Base-by-base conservation (phyloP, 1,140 invertebrate genomes). In the Vanessa tameamea region DNA sequence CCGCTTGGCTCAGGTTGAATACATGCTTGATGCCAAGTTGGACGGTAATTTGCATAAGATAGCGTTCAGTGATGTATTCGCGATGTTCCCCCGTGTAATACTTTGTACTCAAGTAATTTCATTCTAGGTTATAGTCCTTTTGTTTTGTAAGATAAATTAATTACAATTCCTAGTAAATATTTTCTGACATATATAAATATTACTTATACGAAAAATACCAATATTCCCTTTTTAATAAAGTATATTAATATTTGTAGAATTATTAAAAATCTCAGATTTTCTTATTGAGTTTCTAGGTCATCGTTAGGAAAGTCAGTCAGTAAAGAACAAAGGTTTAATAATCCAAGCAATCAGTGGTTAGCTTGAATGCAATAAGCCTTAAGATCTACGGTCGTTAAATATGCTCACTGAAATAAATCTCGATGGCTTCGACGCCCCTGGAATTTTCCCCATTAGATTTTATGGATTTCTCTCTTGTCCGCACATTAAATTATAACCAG, bases 371-470 rank as follows among this genome's bases (percentile, higher is more conserved):
- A 70, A 75, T 75, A 75, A 75, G 73, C 68, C 73, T 75, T 65
- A 75, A 75, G 67, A 74, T 64, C 72, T 59, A 74, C 55, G 55
- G 47, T 79, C 80, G 78, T 82, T 83, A 81, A 82, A 85, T 78
- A 82, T 76, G 68, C 55, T 76, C 47, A 76, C 78, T 82, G 84
- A 88, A 84, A 88, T 88, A 86, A 90, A 90, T 89, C 84, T 85
- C 65, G 72, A 83, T 78, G 84, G 81, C 80, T 78, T 87, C 83
- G 83, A 83, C 78, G 84, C 81, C 75, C 69, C 75, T 80, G 85
- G 83, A 88, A 89, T 87, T 89, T 82, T 83, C 78, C 70, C 84
- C 84, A 89, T 90, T 90, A 88, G 78, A 87, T 87, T 90, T 90
- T 87, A 90, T 88, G 88, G 84, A 86, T 86, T 86, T 87, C 84